phyloP scores from a whole-genome alignment of 1,140 invertebrate genomes.

The Branchinecta lynchi region DNA sequence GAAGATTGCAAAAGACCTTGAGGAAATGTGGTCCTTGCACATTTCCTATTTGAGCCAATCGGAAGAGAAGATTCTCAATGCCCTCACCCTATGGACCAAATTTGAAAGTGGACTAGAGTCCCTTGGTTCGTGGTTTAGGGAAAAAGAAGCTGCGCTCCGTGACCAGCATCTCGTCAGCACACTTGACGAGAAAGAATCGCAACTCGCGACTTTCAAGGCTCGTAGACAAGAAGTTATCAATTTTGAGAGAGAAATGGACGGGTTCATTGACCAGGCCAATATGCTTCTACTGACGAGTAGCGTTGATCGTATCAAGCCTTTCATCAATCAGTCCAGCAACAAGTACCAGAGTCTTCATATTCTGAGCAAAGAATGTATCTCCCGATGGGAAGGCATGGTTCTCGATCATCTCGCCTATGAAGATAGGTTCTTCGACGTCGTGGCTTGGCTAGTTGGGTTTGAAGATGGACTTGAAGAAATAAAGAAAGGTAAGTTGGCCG shows the following conservation, averaged over 20 bases:
- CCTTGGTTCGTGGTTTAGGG: conserved; percentile 66
- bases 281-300: conserved; percentile 62
- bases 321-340: conserved; percentile 74
- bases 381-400: conserved; percentile 66
- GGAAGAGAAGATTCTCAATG: conserved; percentile 43
- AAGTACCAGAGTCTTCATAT: conserved; percentile 65
- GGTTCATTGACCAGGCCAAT: conserved; percentile 78
- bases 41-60: conserved; percentile 19
- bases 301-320: conserved; percentile 66
- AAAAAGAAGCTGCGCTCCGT: conserved; percentile 62
- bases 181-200: conserved; percentile 58
- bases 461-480: conserved; percentile 48
- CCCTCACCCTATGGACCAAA: conserved; percentile 64
- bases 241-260: conserved; percentile 56
- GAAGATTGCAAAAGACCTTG: conserved; percentile 52
- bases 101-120: conserved; percentile 65
- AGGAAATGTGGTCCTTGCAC: conserved; percentile 52
- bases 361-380: conserved; percentile 71
- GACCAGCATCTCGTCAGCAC: conserved; percentile 67
- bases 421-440: conserved; percentile 55
- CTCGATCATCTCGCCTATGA: conserved; percentile 68
- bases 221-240: conserved; percentile 53
- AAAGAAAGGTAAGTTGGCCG: conserved; percentile 25
- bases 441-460: conserved; percentile 55
- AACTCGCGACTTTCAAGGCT: conserved; percentile 52